Base-by-base conservation (phyloP, 2,797 vertebrate genomes). In the Valencia hispanica region DNA sequence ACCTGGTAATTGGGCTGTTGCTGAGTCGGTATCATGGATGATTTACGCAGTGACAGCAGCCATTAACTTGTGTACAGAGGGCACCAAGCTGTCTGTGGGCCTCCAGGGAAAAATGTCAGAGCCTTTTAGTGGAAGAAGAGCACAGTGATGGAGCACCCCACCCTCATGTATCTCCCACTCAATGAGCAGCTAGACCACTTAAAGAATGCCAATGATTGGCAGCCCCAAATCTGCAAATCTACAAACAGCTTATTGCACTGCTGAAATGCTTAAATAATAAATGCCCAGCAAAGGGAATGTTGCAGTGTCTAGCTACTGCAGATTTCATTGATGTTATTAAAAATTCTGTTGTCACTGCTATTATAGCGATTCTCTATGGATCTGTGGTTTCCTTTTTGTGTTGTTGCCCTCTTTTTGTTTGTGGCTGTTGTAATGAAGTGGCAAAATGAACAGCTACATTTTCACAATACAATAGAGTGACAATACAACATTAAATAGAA, bases 61-160 rank as follows among this genome's bases (percentile, higher is more conserved):
- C 91, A 94, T 94, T 95, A 92, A 89, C 89, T 88, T 89, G 89
- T 92, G 91, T 91, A 93, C 91, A 90, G 90, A 92, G 87, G 87
- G 89, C 86, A 89, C 83, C 90, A 85, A 83, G 82, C 90, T 85
- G 88, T 85, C 87, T 90, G 88, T 68, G 84, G 91, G 90, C 84
- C 92, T 90, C 93, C 76, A 57, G 93, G 92, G 94, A 94, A 91
- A 87, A 82, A 86, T 94, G 92, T 94, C 94, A 92, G 86, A 89
- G 84, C 90, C 90, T 94, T 93, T 94, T 94, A 93, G 92, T 85
- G 86, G 89, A 93, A 88, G 85, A 89, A 87, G 88, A 92, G 89
- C 86, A 76, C 88, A 90, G 89, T 92, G 91, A 94, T 92, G 80
- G 85, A 93, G 84, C 81, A 86, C 88, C 85, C 89, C 90, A 85